Base-by-base conservation (phyloP, 23 tunicate genomes). In the Ascidia mentula region DNA sequence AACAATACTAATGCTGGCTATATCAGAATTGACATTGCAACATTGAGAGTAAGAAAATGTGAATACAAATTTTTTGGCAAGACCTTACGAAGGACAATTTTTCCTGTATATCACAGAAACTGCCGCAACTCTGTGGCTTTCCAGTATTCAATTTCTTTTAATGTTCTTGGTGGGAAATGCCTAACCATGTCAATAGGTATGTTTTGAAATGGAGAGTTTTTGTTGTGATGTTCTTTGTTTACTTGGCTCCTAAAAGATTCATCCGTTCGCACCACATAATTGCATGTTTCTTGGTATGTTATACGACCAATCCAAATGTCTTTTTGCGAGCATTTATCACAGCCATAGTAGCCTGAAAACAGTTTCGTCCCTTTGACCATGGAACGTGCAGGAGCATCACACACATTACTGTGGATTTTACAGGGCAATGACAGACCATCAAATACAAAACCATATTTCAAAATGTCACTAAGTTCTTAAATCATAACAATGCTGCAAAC, bases 191-290 rank as follows among this genome's bases (percentile, higher is more conserved):
- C 82, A 18, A 85, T 79, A 18, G 61, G 61, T 42, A 85, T 69
- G 20, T 70, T 72, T 12, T 59, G 32, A 34, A 85, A 78, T 20
- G 82, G 82, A 1, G 82, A 85, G 0, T 12, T 24, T 33, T 1
- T 36, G 1, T 77, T 70, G 32, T 85, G 89, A 45, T 85, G 89
- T 36, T 78, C 82, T 34, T 46, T 33, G 77, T 85, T 72, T 24
- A 32, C 4, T 70, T 53, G 80, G 32, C 6, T 12, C 7, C 38
- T 24, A 72, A 85, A 85, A 18, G 78, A 40, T 34, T 45, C 46
- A 34, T 78, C 82, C 5, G 89, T 85, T 32, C 89, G 37, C 20
- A 34, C 30, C 1, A 38, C 37, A 40, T 71, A 70, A 39, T 53
- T 9, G 22, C 24, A 1, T 26, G 2, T 5, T 53, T 53, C 65